Conservation (phyloP, 2,888 invertebrate species). For the Spatulosminthurus flaviceps region DNA sequence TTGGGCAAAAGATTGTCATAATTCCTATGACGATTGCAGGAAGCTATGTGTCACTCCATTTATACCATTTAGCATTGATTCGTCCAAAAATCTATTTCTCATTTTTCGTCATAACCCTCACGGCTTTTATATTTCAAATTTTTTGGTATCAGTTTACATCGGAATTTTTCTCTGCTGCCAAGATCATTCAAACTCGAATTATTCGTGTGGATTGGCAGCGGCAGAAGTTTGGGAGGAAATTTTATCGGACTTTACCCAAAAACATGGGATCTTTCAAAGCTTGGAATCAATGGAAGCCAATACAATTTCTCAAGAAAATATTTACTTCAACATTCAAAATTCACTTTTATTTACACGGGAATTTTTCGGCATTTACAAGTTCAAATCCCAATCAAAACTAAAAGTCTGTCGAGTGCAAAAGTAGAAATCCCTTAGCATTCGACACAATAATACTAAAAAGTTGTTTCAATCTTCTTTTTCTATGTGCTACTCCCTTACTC, state of each 20-base stretch:
- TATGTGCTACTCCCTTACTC: too few relatives aligned
- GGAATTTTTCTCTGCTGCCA: background rate
- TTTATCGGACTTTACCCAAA: background rate
- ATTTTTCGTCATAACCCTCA: background rate
- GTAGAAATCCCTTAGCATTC: too few relatives aligned
- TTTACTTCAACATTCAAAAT: conserved; percentile 21
- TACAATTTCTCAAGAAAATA: conserved; percentile 21
- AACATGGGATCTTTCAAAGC: background rate
- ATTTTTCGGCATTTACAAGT: too few relatives aligned
- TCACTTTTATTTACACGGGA: conserved; percentile 39
- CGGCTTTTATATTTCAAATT: conserved; percentile 1
- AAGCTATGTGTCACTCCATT: background rate
- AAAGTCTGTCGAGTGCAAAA: too few relatives aligned
- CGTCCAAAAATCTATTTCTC: background rate
- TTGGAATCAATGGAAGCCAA: conserved; percentile 30
- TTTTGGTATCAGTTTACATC: background rate
- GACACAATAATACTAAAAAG: too few relatives aligned
- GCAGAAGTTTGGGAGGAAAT: background rate
- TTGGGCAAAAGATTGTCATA: conserved; percentile 14
- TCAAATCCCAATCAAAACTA: too few relatives aligned
- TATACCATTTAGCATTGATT: background rate
- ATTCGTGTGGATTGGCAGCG: background rate
- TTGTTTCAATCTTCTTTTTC: too few relatives aligned
- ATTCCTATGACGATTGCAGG: conserved; percentile 27
- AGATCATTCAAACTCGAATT: background rate